These are phyloP conservation scores for Phragmatobia fuliginosa DNA, from an alignment of 2,888 invertebrate species.

Conservation along the genomic window DNA sequence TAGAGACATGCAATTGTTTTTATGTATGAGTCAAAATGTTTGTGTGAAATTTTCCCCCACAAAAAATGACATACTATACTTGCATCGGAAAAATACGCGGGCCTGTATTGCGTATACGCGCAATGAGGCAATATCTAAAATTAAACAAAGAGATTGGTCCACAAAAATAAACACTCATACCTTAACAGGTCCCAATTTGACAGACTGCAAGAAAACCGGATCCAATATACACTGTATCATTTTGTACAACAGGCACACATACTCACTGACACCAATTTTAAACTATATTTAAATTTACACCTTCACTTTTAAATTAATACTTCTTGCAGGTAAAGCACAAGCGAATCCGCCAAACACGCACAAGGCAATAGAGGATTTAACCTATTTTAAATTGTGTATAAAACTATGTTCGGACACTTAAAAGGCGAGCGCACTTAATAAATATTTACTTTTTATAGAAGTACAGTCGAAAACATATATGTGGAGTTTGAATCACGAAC, in stretches of 20 bases:
- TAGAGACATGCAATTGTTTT: too few species aligned
- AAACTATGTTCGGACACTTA: slow-evolving; percentile 36
- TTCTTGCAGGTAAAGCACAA: slow-evolving; percentile 14
- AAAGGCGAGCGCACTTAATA: slow-evolving; percentile 58
- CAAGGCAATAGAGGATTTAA: slow-evolving; percentile 41
- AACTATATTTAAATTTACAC: slow-evolving; percentile 23
- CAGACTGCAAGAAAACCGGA: slow-evolving; percentile 46
- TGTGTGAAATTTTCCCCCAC: too few species aligned
- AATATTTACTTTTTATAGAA: slow-evolving; percentile 60
- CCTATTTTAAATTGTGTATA: slow-evolving; percentile 46
- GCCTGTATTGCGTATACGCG: too few species aligned
- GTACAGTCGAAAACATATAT: slow-evolving; percentile 41
- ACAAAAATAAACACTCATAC: slow-evolving; percentile 21
- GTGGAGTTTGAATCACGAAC: not conserved
- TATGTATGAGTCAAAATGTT: too few species aligned
- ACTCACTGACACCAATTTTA: slow-evolving; percentile 5
- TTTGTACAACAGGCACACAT: slow-evolving; percentile 22
- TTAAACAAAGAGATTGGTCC: not conserved
- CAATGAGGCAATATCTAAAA: not conserved
- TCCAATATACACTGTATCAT: slow-evolving; percentile 49
- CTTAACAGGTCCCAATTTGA: slow-evolving; percentile 45
- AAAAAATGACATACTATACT: too few species aligned
- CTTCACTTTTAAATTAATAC: slow-evolving; percentile 22
- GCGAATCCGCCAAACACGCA: slow-evolving; percentile 27
- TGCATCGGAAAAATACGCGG: too few species aligned